Evolutionary conservation across 2,113 vertebrate species (phyloP).

Genomic region (Amblyopsis rosae): DNA sequence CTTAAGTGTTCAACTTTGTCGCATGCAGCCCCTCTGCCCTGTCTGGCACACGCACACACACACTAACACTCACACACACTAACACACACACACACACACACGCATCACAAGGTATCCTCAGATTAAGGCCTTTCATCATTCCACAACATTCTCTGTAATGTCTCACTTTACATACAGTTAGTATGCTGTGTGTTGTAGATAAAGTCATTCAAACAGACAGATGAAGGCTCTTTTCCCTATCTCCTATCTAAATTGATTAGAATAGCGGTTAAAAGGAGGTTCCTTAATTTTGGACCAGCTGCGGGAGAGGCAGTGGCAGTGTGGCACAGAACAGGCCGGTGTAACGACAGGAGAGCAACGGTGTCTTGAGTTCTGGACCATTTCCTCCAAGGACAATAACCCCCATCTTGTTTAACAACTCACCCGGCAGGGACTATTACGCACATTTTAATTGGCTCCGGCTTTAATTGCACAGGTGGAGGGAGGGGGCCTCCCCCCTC

Average conservation of each 20-base stretch:
- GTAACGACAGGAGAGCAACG: slow-evolving; percentile 62
- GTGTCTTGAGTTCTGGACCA: slow-evolving; percentile 81
- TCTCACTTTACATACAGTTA: neutral
- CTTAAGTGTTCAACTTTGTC: slow-evolving; percentile 21
- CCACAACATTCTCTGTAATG: neutral
- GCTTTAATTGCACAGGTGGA: slow-evolving; percentile 85
- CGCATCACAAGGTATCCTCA: neutral
- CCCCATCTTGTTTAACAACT: slow-evolving; percentile 90
- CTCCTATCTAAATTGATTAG: neutral
- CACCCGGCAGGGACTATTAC: slow-evolving; percentile 85
- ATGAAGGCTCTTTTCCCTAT: neutral
- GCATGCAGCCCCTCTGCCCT: slow-evolving; percentile 4
- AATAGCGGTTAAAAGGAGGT: neutral
- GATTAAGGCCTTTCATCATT: neutral
- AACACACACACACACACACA: slow-evolving; percentile 6
- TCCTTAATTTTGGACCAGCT: slow-evolving; percentile 14
- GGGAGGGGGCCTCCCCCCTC: slow-evolving; percentile 54
- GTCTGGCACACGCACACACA: slow-evolving; percentile 29
- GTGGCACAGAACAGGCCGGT: slow-evolving; percentile 52
- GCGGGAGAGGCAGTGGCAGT: slow-evolving; percentile 25
- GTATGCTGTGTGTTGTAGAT: neutral
- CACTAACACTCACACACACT: slow-evolving; percentile 9
- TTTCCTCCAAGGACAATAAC: slow-evolving; percentile 88
- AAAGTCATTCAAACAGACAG: neutral
- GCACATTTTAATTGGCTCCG: slow-evolving; percentile 85